These are phyloP conservation scores for Perodicticus potto DNA, from an alignment of 2,797 vertebrate species.

Conservation along the genomic window DNA sequence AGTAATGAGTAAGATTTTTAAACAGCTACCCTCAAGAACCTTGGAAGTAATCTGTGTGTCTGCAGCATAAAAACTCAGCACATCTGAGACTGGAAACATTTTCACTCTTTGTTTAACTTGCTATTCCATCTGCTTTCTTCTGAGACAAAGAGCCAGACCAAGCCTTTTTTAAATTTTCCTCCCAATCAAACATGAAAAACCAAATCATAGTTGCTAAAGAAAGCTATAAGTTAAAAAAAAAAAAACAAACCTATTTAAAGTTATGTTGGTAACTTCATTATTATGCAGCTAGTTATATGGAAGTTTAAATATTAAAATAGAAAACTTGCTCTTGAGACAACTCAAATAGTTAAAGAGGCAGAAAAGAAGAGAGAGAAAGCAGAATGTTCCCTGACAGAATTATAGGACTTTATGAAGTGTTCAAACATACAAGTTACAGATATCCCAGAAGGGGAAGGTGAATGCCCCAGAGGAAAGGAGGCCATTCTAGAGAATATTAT, in stretches of 20 bases:
- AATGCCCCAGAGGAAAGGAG: too few species aligned
- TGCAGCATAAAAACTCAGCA: neutral
- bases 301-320: neutral
- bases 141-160: neutral
- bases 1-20: neutral
- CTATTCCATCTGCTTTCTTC: neutral
- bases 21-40: neutral
- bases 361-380: too few species aligned
- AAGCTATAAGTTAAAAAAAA: neutral
- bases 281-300: neutral
- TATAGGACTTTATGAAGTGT: too few species aligned
- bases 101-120: slow-evolving; percentile 13
- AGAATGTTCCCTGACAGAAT: too few species aligned
- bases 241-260: neutral
- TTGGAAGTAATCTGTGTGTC: neutral
- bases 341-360: too few species aligned
- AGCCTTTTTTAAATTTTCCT: neutral
- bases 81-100: neutral
- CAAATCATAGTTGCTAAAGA: neutral
- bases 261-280: neutral
- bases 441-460: too few species aligned
- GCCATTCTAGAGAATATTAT: too few species aligned
- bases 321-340: neutral
- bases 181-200: neutral
- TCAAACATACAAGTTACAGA: too few species aligned